A percentile compares a stretch with the other conserved stretches of the same genome.
Conservation (phyloP, 2,888 invertebrate genomes). For the Himalopsyche japonica region DNA sequence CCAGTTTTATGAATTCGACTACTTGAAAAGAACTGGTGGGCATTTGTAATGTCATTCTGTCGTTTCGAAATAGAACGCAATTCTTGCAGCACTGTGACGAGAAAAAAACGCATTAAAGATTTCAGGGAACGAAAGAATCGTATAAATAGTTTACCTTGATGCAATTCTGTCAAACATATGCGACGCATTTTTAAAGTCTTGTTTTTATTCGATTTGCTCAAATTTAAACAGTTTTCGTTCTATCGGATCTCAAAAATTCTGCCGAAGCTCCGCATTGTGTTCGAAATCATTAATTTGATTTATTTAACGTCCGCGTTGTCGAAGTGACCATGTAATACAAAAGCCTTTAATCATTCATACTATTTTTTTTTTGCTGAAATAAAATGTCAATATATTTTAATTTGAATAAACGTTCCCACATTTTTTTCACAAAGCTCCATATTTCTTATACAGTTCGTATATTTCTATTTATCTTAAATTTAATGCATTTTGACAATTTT, state of each 20-base stretch:
- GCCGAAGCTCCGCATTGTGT: neutral
- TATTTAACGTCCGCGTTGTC: too few species aligned
- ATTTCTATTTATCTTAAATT: too few species aligned
- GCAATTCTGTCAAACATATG: neutral
- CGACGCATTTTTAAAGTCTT: neutral
- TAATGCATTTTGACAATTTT: too few species aligned
- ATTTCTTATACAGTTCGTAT: too few species aligned
- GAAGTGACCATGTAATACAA: too few species aligned
- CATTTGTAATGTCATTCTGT: neutral
- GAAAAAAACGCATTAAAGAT: neutral
- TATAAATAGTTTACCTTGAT: neutral
- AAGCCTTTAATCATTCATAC: too few species aligned
- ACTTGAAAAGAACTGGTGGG: neutral
- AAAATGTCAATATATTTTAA: too few species aligned
- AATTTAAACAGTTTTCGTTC: neutral
- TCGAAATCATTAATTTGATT: too few species aligned
- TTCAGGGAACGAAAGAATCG: neutral
- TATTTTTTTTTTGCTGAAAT: too few species aligned
- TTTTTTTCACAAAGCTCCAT: too few species aligned
- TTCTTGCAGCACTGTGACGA: neutral
- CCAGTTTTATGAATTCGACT: too few species aligned
- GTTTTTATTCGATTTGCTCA: neutral
- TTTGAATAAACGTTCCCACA: too few species aligned
- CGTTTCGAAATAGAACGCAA: neutral
- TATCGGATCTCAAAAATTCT: neutral